Conservation (phyloP, 2,113 vertebrate species). For the Falco punctatus region DNA sequence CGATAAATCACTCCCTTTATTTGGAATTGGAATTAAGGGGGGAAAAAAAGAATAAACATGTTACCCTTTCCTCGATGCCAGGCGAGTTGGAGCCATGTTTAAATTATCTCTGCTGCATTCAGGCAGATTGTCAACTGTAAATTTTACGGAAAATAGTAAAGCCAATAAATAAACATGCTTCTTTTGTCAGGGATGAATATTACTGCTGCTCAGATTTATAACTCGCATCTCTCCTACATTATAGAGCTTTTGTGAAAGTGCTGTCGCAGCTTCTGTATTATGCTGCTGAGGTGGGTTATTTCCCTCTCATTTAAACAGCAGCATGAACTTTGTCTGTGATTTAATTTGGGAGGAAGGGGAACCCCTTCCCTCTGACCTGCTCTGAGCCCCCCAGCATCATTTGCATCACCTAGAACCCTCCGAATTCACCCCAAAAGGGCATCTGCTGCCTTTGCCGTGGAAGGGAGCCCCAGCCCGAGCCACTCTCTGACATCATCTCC, state of each 20-base stretch:
- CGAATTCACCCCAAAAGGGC: not conserved
- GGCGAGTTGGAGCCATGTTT: not conserved
- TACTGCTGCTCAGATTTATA: slow-evolving; percentile 38
- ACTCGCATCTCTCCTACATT: not conserved
- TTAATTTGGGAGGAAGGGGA: not conserved
- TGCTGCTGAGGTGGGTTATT: not conserved
- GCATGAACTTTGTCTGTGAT: not conserved
- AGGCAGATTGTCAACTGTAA: slow-evolving; percentile 34
- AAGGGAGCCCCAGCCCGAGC: rapidly evolving
- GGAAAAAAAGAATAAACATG: not conserved
- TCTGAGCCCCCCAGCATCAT: not conserved
- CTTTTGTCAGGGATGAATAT: not conserved
- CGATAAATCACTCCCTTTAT: not conserved
- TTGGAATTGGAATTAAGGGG: not conserved
- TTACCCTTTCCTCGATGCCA: not conserved
- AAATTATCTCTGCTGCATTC: not conserved
- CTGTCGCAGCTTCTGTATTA: not conserved
- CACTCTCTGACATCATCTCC: rapidly evolving
- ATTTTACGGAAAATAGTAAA: slow-evolving; percentile 48
- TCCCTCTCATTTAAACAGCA: not conserved
- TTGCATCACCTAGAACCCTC: rapidly evolving
- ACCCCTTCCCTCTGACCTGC: too few species aligned
- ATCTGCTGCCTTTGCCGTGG: not conserved
- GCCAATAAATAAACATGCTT: slow-evolving; percentile 42
- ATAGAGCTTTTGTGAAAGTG: not conserved